phyloP scores from a whole-genome alignment of 1,140 invertebrate genomes.

The Lasioglossum albipes region DNA sequence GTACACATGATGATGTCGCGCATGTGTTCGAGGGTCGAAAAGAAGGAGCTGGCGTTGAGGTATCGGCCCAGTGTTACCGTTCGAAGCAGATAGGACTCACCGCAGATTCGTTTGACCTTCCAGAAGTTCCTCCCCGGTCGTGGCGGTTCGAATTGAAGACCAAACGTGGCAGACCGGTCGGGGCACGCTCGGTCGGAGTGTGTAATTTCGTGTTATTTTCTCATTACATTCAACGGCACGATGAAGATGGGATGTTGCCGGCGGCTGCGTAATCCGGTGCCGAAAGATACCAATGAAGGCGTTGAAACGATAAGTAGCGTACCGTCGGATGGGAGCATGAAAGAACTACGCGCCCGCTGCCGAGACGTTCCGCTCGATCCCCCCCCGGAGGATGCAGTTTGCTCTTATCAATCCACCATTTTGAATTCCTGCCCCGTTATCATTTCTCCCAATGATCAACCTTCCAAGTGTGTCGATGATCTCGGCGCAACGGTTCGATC shows the following conservation, averaged over 20 bases:
- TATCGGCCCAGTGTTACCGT: neutral
- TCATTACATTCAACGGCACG: slow-evolving; percentile 54
- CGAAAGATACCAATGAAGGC: slow-evolving; percentile 47
- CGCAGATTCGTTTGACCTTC: neutral
- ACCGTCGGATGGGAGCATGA: slow-evolving; percentile 14
- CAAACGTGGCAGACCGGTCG: slow-evolving; percentile 22
- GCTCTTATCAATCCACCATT: neutral
- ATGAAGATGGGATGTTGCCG: slow-evolving; percentile 39
- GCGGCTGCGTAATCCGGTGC: slow-evolving; percentile 52
- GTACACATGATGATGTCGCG: too few species aligned
- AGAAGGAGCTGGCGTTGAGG: too few species aligned
- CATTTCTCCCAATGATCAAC: neutral
- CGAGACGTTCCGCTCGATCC: neutral
- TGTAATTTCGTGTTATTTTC: slow-evolving; percentile 71
- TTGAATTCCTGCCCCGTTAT: neutral
- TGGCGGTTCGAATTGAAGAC: slow-evolving; percentile 31
- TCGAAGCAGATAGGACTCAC: neutral
- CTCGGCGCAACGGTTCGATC: too few species aligned
- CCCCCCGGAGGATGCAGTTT: neutral
- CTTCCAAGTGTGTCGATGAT: too few species aligned
- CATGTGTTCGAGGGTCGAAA: too few species aligned
- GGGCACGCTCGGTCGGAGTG: slow-evolving; percentile 55
- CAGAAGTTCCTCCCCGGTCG: neutral
- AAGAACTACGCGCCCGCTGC: neutral
- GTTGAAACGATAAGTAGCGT: slow-evolving; percentile 49